Conservation (phyloP, 2,797 vertebrate species). For the Sebastes wilsoni region DNA sequence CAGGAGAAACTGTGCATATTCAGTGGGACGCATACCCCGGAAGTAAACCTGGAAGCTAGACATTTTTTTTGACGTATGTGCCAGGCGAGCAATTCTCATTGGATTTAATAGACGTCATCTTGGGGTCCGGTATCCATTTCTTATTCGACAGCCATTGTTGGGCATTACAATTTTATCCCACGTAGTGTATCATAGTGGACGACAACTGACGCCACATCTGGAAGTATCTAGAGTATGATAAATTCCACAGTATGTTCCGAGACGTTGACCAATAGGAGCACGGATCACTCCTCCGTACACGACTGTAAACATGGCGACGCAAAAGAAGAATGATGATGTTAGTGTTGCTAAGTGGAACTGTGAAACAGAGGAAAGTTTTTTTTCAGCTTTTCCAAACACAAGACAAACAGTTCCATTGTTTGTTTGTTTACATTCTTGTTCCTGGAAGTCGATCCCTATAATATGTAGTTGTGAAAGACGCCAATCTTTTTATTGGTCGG, state of each 20-base stretch:
- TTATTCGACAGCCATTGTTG: rapidly evolving
- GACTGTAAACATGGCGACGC: background rate
- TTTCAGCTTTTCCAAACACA: background rate
- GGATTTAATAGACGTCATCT: no score
- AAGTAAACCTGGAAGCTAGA: background rate
- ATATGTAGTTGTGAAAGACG: background rate
- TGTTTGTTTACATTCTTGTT: background rate
- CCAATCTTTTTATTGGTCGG: background rate
- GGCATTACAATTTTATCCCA: background rate
- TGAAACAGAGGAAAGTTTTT: background rate
- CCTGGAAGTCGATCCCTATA: background rate
- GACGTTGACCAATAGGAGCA: no score
- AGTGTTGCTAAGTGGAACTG: background rate
- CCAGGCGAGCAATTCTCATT: no score
- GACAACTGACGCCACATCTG: background rate
- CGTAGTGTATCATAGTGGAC: background rate
- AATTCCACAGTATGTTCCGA: no score
- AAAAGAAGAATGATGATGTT: background rate
- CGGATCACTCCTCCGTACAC: rapidly evolving
- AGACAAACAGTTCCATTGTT: background rate
- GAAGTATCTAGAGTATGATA: background rate
- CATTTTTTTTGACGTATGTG: no score
- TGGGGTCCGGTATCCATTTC: no score
- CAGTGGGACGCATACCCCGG: no score
- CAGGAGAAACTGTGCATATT: no score